Base-by-base conservation (phyloP, 2,113 vertebrate genomes). In the Eira barbara region DNA sequence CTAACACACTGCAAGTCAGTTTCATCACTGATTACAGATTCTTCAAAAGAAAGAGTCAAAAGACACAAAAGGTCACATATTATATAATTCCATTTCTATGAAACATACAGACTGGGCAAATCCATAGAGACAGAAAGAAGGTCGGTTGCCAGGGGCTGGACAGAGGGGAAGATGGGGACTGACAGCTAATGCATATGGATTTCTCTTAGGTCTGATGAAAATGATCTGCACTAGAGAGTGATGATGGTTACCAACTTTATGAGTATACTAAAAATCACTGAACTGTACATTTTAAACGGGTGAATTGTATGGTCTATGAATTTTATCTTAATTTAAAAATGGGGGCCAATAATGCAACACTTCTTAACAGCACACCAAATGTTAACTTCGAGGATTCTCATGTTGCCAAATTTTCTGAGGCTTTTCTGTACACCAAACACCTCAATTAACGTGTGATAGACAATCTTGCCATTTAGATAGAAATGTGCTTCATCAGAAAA, bases 401-500 rank as follows among this genome's bases (percentile, higher is more conserved):
- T 83, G 39, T 55, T 86, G 45, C 10, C 82, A 96, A 85, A 86
- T 42, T 69, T 92, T 61, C 42, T 42, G 20, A 92, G 59, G 80
- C 47, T 81, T 91, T 93, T 96, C 65, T 86, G 8, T 84, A 91
- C 36, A 91, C 31, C 67, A 65, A 97, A 81, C 47, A 67, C 2
- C 52, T 12, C 36, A 94, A 85, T 65, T 92, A 86, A 80, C 3
- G 31, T 59, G n/a, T 76, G 71, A 95, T 6, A 89, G n/a, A 94
- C 29, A 91, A 81, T 84, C 76, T 0, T 65, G 61, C 34, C 49
- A 80, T 52, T 31, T 45, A 88, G 31, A 42, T 36, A 31, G 49
- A 90, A 96, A 88, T 14, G 10, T 81, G n/a, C 15, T 85, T 78
- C 59, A 83, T 86, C 73, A 95, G 67, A 92, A 95, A 96, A 96